These are phyloP conservation scores for Oophaga pumilio DNA, from an alignment of 2,113 vertebrate species.

Conservation along the genomic window DNA sequence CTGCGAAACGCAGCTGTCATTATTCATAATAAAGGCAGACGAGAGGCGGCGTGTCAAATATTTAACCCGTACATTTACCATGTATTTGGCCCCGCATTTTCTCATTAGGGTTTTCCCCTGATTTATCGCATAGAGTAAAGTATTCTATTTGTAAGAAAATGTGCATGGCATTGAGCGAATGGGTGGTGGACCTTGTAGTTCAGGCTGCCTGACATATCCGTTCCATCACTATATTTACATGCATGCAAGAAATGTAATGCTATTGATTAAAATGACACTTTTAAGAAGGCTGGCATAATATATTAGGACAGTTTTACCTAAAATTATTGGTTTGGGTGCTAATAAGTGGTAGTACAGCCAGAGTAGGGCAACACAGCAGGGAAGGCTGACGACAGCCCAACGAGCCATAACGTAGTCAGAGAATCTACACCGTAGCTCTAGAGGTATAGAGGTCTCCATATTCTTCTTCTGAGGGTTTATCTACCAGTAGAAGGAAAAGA, in stretches of 20 bases:
- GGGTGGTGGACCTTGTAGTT: not conserved
- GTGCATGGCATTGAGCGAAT: not conserved
- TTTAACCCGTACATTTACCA: not conserved
- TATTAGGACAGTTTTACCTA: not conserved
- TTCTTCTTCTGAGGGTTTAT: too few species aligned
- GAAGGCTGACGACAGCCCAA: not conserved
- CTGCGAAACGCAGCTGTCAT: not conserved
- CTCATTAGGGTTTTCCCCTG: not conserved
- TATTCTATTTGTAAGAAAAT: slow-evolving; percentile 1
- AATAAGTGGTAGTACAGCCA: not conserved
- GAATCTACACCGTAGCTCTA: not conserved
- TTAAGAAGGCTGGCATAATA: not conserved
- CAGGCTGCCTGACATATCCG: not conserved
- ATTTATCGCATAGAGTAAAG: not conserved
- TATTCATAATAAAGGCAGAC: slow-evolving; percentile 16
- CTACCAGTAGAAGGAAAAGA: too few species aligned
- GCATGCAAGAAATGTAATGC: not conserved
- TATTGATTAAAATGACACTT: not conserved
- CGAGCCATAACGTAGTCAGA: not conserved
- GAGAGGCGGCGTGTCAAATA: slow-evolving; percentile 8
- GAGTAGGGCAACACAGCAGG: not conserved
- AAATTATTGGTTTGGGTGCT: not conserved
- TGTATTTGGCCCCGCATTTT: not conserved
- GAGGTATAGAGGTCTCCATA: too few species aligned
- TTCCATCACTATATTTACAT: not conserved